These are phyloP conservation scores for Steinernema khuongi DNA, from an alignment of 1,140 invertebrate species.

Conservation along the genomic window DNA sequence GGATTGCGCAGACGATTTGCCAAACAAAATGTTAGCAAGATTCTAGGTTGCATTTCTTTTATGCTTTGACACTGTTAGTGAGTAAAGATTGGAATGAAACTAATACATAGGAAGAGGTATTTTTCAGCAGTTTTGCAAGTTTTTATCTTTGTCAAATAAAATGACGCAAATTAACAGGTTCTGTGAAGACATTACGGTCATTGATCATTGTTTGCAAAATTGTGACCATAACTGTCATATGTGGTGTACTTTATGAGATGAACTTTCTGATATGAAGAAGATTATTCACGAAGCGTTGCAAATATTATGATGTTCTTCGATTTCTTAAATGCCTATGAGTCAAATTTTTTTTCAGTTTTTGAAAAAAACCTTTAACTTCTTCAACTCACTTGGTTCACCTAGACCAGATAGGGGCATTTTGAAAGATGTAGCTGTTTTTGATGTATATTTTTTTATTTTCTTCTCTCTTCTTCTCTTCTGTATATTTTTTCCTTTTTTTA, in stretches of 20 bases:
- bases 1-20: no score
- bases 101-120: no score
- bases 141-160: no score
- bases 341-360: constrained; percentile 19
- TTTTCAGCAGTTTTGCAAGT: no score
- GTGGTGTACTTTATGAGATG: constrained; percentile 24
- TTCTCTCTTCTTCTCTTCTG: constrained; percentile 18
- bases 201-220: no score
- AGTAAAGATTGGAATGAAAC: no score
- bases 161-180: no score
- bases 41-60: no score
- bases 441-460: constrained; percentile 20
- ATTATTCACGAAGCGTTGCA: constrained; percentile 1
- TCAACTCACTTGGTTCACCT: not conserved
- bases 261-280: not conserved
- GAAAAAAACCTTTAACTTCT: constrained; percentile 8
- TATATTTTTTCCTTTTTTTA: constrained; percentile 28
- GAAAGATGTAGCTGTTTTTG: constrained; percentile 14
- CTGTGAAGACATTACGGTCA: no score
- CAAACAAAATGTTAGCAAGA: no score
- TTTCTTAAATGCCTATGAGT: not conserved
- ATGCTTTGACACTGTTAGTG: no score
- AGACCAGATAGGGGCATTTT: constrained; percentile 3
- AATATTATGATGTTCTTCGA: not conserved
- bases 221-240: no score